A percentile compares a stretch with the other conserved stretches of the same genome.
Conservation (phyloP, 2,113 vertebrate species). For the Regulus satrapa region DNA sequence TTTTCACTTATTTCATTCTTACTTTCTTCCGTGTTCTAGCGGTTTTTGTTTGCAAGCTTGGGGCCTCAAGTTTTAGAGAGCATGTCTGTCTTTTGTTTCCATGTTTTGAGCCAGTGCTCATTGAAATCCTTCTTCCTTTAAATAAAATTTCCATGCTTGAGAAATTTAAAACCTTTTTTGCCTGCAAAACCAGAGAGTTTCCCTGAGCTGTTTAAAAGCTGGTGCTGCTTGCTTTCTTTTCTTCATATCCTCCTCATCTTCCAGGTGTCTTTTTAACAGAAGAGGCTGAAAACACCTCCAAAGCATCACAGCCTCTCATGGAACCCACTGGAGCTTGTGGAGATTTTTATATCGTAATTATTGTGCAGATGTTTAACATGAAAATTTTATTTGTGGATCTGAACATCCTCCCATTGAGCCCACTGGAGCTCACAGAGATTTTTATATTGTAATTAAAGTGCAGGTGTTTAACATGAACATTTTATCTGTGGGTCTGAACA, state of each 20-base stretch:
- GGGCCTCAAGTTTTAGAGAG: neutral
- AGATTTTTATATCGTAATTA: neutral
- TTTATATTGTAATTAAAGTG: neutral
- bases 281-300: neutral
- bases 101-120: neutral
- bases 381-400: neutral
- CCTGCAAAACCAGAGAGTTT: neutral
- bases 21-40: neutral
- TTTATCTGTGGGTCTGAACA: neutral
- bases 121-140: neutral
- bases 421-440: neutral
- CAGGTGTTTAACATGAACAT: conserved; percentile 10
- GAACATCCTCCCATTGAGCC: neutral
- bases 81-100: neutral
- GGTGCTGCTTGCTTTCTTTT: neutral
- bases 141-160: neutral
- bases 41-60: neutral
- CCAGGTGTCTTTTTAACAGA: neutral
- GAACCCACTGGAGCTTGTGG: neutral
- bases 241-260: neutral
- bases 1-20: neutral
- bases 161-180: neutral
- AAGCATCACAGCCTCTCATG: neutral
- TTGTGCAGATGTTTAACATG: neutral
- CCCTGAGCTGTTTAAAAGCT: neutral